phyloP scores from a whole-genome alignment of 1,140 invertebrate genomes.

The Uloborus diversus region DNA sequence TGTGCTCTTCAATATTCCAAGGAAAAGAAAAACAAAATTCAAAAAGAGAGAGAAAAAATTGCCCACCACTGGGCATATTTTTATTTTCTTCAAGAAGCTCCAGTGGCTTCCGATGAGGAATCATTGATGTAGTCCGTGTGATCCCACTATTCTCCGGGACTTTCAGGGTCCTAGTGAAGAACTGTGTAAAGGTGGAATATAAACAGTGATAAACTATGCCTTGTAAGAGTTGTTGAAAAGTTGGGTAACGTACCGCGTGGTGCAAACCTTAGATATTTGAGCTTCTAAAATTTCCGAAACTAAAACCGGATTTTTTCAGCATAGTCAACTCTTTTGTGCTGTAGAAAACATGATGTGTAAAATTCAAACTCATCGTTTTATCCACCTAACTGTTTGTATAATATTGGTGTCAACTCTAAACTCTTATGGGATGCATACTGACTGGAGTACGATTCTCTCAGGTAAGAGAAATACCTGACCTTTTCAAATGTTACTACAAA shows the following conservation, averaged over 20 bases:
- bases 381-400: conserved; percentile 21
- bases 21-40: conserved; percentile 11
- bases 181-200: not conserved
- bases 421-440: conserved; percentile 31
- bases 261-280: not conserved
- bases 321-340: not conserved
- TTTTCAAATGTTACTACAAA: too few species aligned
- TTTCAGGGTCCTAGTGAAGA: not conserved
- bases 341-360: conserved; percentile 12
- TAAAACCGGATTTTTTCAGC: not conserved
- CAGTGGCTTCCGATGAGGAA: too few species aligned
- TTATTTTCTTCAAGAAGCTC: not conserved
- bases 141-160: too few species aligned
- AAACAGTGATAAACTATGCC: not conserved
- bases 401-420: conserved; percentile 20
- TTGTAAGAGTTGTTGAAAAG: conserved; percentile 33
- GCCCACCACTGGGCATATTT: not conserved
- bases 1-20: conserved; percentile 8
- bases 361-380: not conserved
- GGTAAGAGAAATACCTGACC: not conserved
- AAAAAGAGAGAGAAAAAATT: not conserved
- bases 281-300: not conserved
- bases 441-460: conserved; percentile 51
- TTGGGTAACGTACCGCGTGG: not conserved
- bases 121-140: too few species aligned